These are phyloP conservation scores for Pampus argenteus DNA, from an alignment of 2,797 vertebrate genomes.

Conservation along the genomic window DNA sequence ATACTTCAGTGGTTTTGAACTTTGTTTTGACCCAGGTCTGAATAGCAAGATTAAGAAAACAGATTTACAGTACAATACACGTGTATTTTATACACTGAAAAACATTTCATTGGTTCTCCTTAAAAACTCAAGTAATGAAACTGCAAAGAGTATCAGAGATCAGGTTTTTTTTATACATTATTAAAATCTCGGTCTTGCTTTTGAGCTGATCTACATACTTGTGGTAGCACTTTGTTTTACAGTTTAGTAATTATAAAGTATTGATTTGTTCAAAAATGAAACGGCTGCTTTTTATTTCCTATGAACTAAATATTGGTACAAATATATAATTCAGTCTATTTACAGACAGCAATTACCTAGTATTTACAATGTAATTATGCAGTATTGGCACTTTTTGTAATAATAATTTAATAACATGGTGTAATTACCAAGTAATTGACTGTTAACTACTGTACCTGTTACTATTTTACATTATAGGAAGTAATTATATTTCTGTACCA, in stretches of 20 bases:
- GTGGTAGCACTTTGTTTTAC: conserved; percentile 45
- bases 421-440: not conserved
- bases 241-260: conserved; percentile 24
- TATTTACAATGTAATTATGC: conserved; percentile 40
- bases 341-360: conserved; percentile 16
- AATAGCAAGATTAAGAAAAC: conserved; percentile 67
- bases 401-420: conserved; percentile 3
- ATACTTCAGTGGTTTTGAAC: conserved; percentile 18
- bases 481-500: conserved; percentile 31
- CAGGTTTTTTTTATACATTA: conserved; percentile 1
- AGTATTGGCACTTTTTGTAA: conserved; percentile 20
- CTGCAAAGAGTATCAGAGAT: conserved; percentile 24
- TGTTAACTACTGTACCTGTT: conserved; percentile 3
- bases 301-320: conserved; percentile 23
- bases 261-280: conserved; percentile 20
- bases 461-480: conserved; percentile 1
- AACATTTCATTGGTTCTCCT: conserved; percentile 65
- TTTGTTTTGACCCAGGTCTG: conserved; percentile 71
- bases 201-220: not conserved
- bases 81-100: conserved; percentile 67
- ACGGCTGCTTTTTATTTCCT: conserved; percentile 18
- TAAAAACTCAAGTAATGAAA: conserved; percentile 64
- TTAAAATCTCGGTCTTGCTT: not conserved
- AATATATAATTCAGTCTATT: conserved; percentile 36
- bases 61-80: conserved; percentile 81